These are phyloP conservation scores for Alfaro cultratus DNA, from an alignment of 2,797 vertebrate species.

Conservation along the genomic window DNA sequence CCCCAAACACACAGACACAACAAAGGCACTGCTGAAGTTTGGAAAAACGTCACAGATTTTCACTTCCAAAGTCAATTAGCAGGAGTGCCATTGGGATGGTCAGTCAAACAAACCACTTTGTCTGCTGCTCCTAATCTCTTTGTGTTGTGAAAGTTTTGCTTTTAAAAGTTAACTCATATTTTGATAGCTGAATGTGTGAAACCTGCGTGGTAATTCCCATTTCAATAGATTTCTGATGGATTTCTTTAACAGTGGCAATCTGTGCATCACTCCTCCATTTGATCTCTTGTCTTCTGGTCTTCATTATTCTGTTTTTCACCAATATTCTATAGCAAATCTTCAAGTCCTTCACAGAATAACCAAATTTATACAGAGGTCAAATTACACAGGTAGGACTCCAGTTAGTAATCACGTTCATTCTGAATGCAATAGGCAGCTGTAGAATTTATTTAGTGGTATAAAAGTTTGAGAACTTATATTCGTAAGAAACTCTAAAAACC, in stretches of 20 bases:
- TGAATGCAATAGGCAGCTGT: not conserved
- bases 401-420: not conserved
- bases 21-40: slow-evolving; percentile 44
- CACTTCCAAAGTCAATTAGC: slow-evolving; percentile 32
- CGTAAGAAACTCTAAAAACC: not conserved
- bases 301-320: not conserved
- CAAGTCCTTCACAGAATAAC: not conserved
- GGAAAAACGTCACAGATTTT: slow-evolving; percentile 37
- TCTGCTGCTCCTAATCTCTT: slow-evolving; percentile 34
- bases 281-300: not conserved
- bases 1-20: slow-evolving; percentile 46
- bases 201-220: not conserved
- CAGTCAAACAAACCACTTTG: slow-evolving; percentile 3
- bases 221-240: not conserved
- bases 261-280: too few relatives aligned
- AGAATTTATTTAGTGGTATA: not conserved
- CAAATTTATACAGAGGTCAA: not conserved
- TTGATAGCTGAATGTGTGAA: not conserved
- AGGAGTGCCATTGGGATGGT: slow-evolving; percentile 18
- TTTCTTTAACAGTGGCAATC: too few relatives aligned
- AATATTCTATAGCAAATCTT: not conserved
- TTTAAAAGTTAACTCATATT: not conserved
- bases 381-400: not conserved
- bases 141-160: slow-evolving; percentile 18
- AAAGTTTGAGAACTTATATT: not conserved